These are phyloP conservation scores for Caenorhabditis latens DNA, from an alignment of 1,140 invertebrate genomes.

Conservation along the genomic window DNA sequence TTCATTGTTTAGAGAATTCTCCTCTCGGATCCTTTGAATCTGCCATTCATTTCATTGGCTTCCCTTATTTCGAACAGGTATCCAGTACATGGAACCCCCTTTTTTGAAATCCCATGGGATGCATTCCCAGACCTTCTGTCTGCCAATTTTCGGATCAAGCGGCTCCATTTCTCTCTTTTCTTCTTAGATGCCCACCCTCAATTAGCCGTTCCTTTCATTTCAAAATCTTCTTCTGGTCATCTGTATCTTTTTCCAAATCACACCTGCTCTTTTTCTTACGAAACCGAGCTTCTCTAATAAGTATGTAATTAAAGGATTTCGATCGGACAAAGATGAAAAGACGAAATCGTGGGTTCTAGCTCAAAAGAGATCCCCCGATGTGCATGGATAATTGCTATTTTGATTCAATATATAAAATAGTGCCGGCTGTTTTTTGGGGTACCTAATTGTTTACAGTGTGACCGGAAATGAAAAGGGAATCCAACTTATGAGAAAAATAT, in stretches of 20 bases:
- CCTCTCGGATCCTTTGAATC: neutral
- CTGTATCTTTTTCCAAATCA: neutral
- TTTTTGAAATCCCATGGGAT: no score
- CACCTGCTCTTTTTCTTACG: constrained; percentile 8
- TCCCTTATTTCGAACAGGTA: no score
- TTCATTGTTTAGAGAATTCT: constrained; percentile 3
- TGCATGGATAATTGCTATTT: neutral
- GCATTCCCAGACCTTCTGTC: neutral
- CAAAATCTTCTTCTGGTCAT: neutral
- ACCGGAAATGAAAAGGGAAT: neutral
- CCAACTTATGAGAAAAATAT: neutral
- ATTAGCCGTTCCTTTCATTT: constrained; percentile 12
- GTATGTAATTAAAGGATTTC: neutral
- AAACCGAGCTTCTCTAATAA: constrained; percentile 1
- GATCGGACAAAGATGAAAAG: neutral
- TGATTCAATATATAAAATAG: neutral
- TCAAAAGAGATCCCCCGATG: no score
- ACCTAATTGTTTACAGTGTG: neutral
- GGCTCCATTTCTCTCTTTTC: neutral
- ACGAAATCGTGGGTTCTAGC: neutral
- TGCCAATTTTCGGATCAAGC: constrained; percentile 19
- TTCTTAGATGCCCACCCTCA: constrained; percentile 17
- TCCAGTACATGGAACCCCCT: no score
- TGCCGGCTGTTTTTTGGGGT: neutral
- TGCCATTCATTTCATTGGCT: neutral